These are phyloP conservation scores for Rotaria macrura DNA, from an alignment of 2,888 invertebrate species.

Conservation along the genomic window DNA sequence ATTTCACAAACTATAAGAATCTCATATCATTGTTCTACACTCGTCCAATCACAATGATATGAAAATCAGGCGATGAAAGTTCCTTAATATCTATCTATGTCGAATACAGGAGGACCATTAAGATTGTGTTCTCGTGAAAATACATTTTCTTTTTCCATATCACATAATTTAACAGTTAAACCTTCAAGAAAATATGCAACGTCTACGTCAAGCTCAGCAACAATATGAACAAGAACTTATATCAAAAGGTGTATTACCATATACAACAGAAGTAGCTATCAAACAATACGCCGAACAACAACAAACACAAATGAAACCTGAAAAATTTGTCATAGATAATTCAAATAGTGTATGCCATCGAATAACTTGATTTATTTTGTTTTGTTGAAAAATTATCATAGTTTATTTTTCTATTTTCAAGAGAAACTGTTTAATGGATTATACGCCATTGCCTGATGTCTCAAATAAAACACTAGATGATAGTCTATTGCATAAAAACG, in stretches of 20 bases:
- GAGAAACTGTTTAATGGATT: background rate
- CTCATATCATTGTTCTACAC: no score
- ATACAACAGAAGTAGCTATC: background rate
- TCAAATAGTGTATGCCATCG: background rate
- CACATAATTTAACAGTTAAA: background rate
- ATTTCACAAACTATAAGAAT: no score
- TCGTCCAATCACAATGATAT: no score
- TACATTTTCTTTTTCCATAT: no score
- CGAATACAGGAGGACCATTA: no score
- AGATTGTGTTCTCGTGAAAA: no score
- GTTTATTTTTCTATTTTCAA: background rate
- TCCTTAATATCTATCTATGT: no score
- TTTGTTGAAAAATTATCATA: no score
- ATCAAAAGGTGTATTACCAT: background rate
- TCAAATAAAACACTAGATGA: background rate
- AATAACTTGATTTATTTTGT: no score
- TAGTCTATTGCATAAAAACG: background rate
- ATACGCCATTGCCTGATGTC: background rate
- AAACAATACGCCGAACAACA: background rate
- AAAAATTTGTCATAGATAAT: background rate
- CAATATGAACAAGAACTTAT: conserved; percentile 5
- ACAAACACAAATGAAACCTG: background rate
- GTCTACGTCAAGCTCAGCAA: background rate
- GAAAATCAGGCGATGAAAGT: no score
- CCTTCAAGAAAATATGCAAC: background rate